Conservation (phyloP, 2,113 vertebrate genomes). For the Anhinga rufa region DNA sequence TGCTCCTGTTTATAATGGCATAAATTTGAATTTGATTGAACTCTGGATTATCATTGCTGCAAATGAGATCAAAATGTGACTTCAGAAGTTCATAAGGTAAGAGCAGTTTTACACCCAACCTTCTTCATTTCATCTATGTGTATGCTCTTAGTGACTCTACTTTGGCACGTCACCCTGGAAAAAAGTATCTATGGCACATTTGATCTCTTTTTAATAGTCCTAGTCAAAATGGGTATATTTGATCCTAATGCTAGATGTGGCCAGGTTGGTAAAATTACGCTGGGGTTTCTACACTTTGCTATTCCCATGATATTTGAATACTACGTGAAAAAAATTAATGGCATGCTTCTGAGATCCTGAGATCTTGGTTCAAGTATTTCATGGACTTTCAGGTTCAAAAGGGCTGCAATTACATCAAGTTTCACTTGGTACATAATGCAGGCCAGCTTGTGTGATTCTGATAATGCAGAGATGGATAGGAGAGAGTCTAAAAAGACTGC, state of each 20-base stretch:
- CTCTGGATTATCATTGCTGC: not conserved
- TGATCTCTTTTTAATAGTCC: not conserved
- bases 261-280: not conserved
- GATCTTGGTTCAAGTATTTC: not conserved
- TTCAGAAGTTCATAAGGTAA: not conserved
- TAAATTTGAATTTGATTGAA: conserved; percentile 52
- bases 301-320: not conserved
- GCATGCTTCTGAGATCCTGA: not conserved
- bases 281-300: not conserved
- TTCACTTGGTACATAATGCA: not conserved
- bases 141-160: not conserved
- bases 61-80: conserved; percentile 16
- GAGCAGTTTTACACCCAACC: not conserved
- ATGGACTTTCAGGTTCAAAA: conserved; percentile 8
- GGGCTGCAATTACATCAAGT: not conserved
- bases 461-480: not conserved
- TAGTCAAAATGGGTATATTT: not conserved
- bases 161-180: not conserved
- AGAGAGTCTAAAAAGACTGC: not conserved
- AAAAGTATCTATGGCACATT: not conserved
- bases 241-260: not conserved
- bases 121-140: not conserved
- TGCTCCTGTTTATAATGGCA: not conserved
- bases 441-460: not conserved
- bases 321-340: not conserved